Evolutionary conservation across 2,797 vertebrate genomes (phyloP).

Genomic region (Microctenopoma steveboyesi): DNA sequence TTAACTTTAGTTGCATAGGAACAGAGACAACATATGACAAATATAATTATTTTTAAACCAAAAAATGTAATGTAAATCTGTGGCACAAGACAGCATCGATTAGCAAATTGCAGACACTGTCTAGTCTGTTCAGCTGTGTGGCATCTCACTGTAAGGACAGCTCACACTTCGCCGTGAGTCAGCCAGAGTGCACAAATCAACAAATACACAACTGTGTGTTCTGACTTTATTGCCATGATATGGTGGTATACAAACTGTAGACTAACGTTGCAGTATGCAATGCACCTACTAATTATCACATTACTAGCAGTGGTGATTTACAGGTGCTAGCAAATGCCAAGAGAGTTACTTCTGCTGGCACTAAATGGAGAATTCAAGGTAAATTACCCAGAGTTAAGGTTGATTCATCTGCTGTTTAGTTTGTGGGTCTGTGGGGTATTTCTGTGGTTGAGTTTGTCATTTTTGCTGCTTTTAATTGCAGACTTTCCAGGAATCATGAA

Average conservation of each 20-base stretch:
- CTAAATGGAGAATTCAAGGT: conserved; percentile 23
- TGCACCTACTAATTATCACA: conserved; percentile 21
- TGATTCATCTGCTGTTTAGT: conserved; percentile 20
- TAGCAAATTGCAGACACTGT: conserved; percentile 29
- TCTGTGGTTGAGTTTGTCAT: conserved; percentile 7
- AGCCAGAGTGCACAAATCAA: conserved; percentile 1
- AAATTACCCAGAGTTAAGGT: conserved; percentile 24
- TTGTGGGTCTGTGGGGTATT: conserved; percentile 4
- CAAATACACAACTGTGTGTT: conserved; percentile 1
- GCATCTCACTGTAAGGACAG: conserved; percentile 14
- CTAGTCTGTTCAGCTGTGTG: conserved; percentile 30
- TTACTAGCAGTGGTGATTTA: conserved; percentile 7
- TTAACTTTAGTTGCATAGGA: no score
- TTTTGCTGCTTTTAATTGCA: conserved; percentile 6
- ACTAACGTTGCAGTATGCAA: conserved; percentile 16
- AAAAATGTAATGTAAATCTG: conserved; percentile 4
- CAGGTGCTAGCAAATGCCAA: conserved; percentile 2
- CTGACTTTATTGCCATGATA: conserved; percentile 14
- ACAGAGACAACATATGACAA: neutral
- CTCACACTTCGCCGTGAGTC: neutral
- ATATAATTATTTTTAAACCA: conserved; percentile 2
- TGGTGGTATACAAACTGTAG: neutral
- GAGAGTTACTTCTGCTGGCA: conserved; percentile 17
- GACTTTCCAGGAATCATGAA: neutral
- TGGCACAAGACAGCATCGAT: conserved; percentile 30